Evolutionary conservation across 1,140 invertebrate species (phyloP), one percentile per base, ranked within the genome.

Genomic region (Drosophila nikananu): DNA sequence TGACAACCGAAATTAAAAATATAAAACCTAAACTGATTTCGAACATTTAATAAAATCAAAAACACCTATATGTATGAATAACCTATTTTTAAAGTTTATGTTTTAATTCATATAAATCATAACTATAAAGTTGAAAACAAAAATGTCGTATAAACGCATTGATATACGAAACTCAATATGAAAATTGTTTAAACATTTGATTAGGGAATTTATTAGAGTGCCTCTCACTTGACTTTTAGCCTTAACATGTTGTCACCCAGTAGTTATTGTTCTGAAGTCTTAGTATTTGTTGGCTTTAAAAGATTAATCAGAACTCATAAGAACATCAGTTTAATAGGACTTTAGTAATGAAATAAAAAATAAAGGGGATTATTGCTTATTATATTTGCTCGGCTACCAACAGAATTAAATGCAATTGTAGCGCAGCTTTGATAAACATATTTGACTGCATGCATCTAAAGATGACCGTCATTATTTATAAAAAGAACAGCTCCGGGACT

Each of bases 401-500:
- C 8, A n/a, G 8, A 27, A 19, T 9, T 21, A 54, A 54, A 35
- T 54, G 19, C 30, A 49, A 65, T 64, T 23, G 10, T 48, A 32
- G 0, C 32, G 10, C 15, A 39, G 25, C 19, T n/a, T 19, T 32
- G 32, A 66, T 19, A 49, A 39, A 30, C 27, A 23, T 37, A 3
- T 37, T 17, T 2, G 8, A 6, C 5, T 41, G n/a, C 9, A 46
- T 67, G 42, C 15, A 65, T 48, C 27, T 48, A 42, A 19, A 13
- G 1, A 19, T 42, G 27, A 13, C 13, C 8, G 37, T 25, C 27
- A 52, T 68, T 70, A 35, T 67, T 67, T 37, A 54, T 42, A 2
- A 67, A 67, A 49, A 37, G n/a, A 49, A 25, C 32, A 19, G n/a
- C 41, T 27, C 17, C n/a, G 8, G 15, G 41, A 64, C 41, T 37